These are phyloP conservation scores for Poecilia gillii DNA, from an alignment of 2,797 vertebrate species.

Conservation along the genomic window DNA sequence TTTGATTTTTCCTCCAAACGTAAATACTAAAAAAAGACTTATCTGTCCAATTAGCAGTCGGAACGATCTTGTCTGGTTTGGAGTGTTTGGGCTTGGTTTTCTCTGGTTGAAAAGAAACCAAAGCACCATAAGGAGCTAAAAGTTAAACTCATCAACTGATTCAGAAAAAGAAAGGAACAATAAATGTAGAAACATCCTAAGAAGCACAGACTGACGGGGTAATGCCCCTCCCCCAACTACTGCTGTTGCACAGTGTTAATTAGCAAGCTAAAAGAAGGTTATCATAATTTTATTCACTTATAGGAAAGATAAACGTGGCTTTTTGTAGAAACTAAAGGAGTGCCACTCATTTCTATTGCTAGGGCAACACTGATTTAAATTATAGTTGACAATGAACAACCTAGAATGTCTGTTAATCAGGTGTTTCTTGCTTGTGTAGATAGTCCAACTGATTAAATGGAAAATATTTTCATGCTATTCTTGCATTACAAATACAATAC, in stretches of 20 bases:
- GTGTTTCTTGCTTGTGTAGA: neutral
- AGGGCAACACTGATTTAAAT: neutral
- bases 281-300: neutral
- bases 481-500: neutral
- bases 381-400: neutral
- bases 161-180: neutral
- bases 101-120: neutral
- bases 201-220: neutral
- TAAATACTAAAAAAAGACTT: neutral
- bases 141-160: neutral
- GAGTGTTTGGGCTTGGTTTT: neutral
- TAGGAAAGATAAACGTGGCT: neutral
- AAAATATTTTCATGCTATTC: neutral
- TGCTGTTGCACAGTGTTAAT: neutral
- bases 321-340: neutral
- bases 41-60: neutral
- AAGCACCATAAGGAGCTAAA: neutral
- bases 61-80: neutral
- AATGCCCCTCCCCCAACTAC: neutral
- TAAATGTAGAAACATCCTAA: neutral
- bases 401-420: neutral
- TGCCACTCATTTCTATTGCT: neutral
- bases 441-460: neutral
- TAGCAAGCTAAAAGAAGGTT: neutral
- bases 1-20: neutral